These are phyloP conservation scores for Lophius piscatorius DNA, from an alignment of 2,113 vertebrate genomes.

Conservation along the genomic window DNA sequence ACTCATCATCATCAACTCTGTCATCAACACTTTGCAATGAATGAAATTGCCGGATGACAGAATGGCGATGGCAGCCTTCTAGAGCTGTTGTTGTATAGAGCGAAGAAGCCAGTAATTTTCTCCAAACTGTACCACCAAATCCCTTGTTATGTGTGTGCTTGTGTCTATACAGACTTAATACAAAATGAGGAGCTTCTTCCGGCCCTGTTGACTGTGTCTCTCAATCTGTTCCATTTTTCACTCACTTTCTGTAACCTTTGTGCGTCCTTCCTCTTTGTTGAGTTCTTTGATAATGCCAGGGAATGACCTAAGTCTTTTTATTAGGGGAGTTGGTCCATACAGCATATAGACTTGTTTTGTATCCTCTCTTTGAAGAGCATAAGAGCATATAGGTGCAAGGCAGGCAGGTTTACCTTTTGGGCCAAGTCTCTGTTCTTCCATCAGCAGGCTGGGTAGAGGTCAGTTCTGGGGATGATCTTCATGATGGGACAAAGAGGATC, in stretches of 20 bases:
- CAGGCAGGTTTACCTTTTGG: conserved; percentile 41
- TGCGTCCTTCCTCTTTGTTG: conserved; percentile 38
- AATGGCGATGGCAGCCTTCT: conserved; percentile 7
- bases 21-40: not conserved
- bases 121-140: conserved; percentile 36
- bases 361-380: conserved; percentile 30
- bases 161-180: too few species aligned
- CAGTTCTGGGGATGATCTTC: conserved; percentile 35
- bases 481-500: conserved; percentile 11
- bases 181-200: conserved; percentile 5
- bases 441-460: conserved; percentile 55
- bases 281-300: conserved; percentile 41
- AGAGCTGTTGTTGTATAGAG: conserved; percentile 19
- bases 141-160: conserved; percentile 57
- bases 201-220: not conserved
- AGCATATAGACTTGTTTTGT: conserved; percentile 62
- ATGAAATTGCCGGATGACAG: not conserved
- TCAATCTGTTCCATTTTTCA: conserved; percentile 12
- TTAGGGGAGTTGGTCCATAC: conserved; percentile 43
- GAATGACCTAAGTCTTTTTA: conserved; percentile 54
- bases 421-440: conserved; percentile 40
- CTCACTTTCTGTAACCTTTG: conserved; percentile 36
- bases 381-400: conserved; percentile 31
- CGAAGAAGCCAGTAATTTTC: conserved; percentile 82
- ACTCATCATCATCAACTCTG: not conserved